Evolutionary conservation across 1,140 invertebrate genomes (phyloP), one percentile per base, ranked within the genome.

Genomic region (Drosophila setifemur): DNA sequence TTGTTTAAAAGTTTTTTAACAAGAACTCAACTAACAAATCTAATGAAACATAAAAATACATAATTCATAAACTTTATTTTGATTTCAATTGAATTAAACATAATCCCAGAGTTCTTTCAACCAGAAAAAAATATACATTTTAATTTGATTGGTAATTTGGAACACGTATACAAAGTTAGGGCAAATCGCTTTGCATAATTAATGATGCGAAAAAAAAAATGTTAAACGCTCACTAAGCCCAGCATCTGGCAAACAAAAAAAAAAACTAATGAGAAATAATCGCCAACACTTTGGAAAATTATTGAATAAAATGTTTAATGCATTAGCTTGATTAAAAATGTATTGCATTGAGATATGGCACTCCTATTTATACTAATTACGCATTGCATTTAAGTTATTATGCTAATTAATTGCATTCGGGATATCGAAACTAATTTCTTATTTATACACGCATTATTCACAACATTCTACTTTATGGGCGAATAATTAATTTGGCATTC

Each of bases 331-430:
- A 66, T 66, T 66, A 66, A 66, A 66, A 49, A 66, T 66, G 31
- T 29, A 63, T 49, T 29, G n/a, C 43, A 49, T 39, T 48, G 55
- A 18, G 31, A 48, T 64, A 48, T 26, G 57, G 43, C 11, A 45
- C n/a, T 29, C 25, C 25, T 12, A 64, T 66, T 66, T 64, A 26
- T 49, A 66, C 58, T 63, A 66, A 66, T 66, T 66, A 64, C 61
- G 61, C 61, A 64, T 64, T 43, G 49, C 61, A 66, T 66, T 66
- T 31, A 64, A 66, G 58, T 66, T 49, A 66, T 66, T 66, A 66
- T 66, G 61, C 58, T 64, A 66, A 66, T 66, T 66, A 66, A 64
- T 66, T 49, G 37, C 12, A 60, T 45, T 23, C 58, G 18, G n/a
- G 35, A 33, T 14, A 43, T 4, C 8, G n/a, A 2, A 33, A 16